phyloP scores from a whole-genome alignment of 2,888 invertebrate species.

The Rotaria magnacalcarata region DNA sequence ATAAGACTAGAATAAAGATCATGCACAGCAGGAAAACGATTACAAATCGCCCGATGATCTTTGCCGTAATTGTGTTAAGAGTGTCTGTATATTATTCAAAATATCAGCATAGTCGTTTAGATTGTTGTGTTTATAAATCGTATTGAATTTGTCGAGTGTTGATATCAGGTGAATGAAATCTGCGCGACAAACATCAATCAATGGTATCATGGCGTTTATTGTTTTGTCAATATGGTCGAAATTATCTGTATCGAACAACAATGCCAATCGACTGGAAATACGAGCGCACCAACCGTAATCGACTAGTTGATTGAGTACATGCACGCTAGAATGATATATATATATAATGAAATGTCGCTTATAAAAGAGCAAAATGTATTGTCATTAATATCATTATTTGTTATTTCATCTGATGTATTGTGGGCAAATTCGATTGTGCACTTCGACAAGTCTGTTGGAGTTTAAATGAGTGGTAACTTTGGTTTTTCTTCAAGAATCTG shows the following conservation, averaged over 20 bases:
- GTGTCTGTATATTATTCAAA: neutral
- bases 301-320: slow-evolving; percentile 50
- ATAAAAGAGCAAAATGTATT: no score
- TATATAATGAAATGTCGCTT: neutral
- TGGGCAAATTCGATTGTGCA: no score
- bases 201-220: slow-evolving; percentile 52
- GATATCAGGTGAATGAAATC: slow-evolving; percentile 48
- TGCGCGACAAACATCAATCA: slow-evolving; percentile 49
- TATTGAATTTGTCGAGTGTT: neutral
- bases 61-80: neutral
- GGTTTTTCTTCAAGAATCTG: no score
- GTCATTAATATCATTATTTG: no score
- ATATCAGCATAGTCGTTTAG: neutral
- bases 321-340: slow-evolving; percentile 49
- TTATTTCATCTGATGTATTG: no score
- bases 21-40: neutral
- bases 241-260: slow-evolving; percentile 49
- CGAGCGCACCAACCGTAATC: slow-evolving; percentile 55
- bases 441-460: no score
- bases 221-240: slow-evolving; percentile 59
- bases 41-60: neutral
- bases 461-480: no score
- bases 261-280: slow-evolving; percentile 51
- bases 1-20: neutral
- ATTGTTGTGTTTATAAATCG: neutral